These are phyloP conservation scores for Trachelus troglodyta DNA, from an alignment of 2,888 invertebrate species.

Conservation along the genomic window DNA sequence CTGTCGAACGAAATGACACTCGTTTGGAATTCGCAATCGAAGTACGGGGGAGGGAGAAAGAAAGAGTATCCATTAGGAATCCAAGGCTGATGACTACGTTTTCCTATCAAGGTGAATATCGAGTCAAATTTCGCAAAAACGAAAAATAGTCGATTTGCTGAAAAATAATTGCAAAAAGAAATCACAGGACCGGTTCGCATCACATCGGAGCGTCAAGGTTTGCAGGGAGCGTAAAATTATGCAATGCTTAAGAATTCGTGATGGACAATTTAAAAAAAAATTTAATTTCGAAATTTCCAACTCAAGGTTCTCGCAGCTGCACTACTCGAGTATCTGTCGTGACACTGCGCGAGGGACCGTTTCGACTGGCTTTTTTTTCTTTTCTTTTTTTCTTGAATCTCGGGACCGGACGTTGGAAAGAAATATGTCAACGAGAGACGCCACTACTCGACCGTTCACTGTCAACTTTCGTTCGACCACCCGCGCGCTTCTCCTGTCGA, in stretches of 20 bases:
- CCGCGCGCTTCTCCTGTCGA: neutral
- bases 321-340: neutral
- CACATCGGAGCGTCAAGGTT: neutral
- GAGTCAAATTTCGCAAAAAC: neutral
- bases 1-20: neutral
- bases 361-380: neutral
- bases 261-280: neutral
- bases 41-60: too few relatives aligned
- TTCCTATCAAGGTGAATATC: neutral
- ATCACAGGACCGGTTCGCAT: neutral
- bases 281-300: neutral
- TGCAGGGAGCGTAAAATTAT: neutral
- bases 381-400: neutral
- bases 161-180: neutral
- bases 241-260: neutral
- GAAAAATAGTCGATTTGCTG: neutral
- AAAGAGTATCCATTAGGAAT: neutral
- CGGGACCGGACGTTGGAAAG: neutral
- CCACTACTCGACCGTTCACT: neutral
- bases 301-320: neutral
- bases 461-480: neutral
- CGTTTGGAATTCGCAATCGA: neutral
- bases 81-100: neutral
- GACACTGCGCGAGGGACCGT: neutral
- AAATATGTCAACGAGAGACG: neutral